These are phyloP conservation scores for Nematostella vectensis DNA, from an alignment of 92 coral and sea anemone genomes.

Conservation along the genomic window DNA sequence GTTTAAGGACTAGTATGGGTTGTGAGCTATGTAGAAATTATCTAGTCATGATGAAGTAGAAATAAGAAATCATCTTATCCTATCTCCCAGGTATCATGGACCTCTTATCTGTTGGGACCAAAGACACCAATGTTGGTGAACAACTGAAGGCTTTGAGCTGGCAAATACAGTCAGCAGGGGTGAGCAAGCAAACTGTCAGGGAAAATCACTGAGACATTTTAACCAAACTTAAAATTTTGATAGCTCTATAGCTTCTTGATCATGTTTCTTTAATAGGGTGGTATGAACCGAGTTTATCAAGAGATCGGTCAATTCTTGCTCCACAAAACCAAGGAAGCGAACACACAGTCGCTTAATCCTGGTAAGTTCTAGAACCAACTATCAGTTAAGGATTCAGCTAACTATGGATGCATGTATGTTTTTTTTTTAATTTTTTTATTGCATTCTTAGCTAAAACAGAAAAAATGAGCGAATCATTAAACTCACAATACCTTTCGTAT, in stretches of 20 bases:
- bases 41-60: too few relatives aligned
- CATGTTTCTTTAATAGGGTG: constrained; percentile 31
- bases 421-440: too few relatives aligned
- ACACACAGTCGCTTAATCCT: constrained; percentile 23
- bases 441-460: too few relatives aligned
- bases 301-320: constrained; percentile 48
- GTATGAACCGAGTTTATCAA: constrained; percentile 37
- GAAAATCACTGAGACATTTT: background rate
- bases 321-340: constrained; percentile 37
- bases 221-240: background rate
- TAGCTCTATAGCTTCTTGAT: background rate
- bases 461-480: too few relatives aligned
- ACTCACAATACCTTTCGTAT: background rate
- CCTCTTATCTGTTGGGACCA: constrained; percentile 65
- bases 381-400: too few relatives aligned
- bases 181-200: constrained; percentile 3
- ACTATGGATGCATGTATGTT: too few relatives aligned
- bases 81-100: constrained; percentile 56
- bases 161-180: constrained; percentile 69
- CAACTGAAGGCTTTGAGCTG: constrained; percentile 54
- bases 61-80: background rate
- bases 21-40: too few relatives aligned
- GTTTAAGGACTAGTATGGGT: too few relatives aligned
- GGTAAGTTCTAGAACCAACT: too few relatives aligned
- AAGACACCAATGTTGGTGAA: constrained; percentile 61